These are phyloP conservation scores for Yoshiicerus persimilis DNA, from an alignment of 1,140 invertebrate genomes.

Conservation along the genomic window DNA sequence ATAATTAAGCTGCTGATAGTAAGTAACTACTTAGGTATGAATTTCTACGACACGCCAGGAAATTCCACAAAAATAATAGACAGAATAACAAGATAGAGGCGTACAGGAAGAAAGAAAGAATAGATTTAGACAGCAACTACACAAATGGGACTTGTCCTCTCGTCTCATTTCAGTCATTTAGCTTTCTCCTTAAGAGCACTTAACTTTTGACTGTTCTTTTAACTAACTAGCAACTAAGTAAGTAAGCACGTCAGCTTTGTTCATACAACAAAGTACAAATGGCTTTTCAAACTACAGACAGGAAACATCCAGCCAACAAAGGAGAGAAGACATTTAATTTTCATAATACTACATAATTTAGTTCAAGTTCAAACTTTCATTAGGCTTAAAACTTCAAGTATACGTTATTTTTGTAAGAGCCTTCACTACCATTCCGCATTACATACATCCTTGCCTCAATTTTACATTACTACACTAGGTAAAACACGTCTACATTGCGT, in stretches of 20 bases:
- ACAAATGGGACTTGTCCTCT: slow-evolving; percentile 1
- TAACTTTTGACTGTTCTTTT: background rate
- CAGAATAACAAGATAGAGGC: background rate
- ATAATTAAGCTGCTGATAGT: background rate
- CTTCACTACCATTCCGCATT: background rate
- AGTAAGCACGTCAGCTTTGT: background rate
- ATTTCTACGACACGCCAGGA: background rate
- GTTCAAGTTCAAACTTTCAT: background rate
- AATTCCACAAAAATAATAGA: background rate
- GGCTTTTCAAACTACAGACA: background rate
- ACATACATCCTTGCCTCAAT: no score
- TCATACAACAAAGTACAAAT: background rate
- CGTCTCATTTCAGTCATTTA: slow-evolving; percentile 10
- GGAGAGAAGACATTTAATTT: background rate
- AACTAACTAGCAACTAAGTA: background rate
- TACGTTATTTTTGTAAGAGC: no score
- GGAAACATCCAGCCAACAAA: background rate
- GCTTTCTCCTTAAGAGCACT: slow-evolving; percentile 15
- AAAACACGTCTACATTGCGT: no score
- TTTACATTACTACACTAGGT: no score
- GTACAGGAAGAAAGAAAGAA: no score
- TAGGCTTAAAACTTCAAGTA: background rate
- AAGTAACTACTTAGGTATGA: background rate
- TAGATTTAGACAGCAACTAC: slow-evolving; percentile 16
- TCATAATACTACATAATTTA: background rate